These are phyloP conservation scores for Pheosia tremula DNA, from an alignment of 2,888 invertebrate genomes.

Conservation along the genomic window DNA sequence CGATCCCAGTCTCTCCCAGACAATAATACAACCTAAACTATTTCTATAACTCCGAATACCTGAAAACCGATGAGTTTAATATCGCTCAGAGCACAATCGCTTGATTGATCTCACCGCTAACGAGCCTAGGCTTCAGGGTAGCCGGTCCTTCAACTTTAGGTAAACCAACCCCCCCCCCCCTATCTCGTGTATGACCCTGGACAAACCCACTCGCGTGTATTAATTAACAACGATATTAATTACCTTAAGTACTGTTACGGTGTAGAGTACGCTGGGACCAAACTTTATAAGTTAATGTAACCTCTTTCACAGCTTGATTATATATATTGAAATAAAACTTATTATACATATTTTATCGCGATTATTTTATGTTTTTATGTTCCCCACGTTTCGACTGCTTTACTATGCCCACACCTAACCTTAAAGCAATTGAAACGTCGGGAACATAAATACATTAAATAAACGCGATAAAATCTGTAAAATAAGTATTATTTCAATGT, in stretches of 20 bases:
- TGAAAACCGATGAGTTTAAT: not conserved
- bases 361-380: too few species aligned
- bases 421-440: too few species aligned
- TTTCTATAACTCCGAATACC: not conserved
- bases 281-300: too few species aligned
- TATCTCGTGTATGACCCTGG: not conserved
- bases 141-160: not conserved
- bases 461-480: too few species aligned
- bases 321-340: too few species aligned
- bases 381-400: too few species aligned
- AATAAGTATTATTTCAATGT: too few species aligned
- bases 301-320: too few species aligned
- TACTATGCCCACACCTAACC: too few species aligned
- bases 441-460: too few species aligned
- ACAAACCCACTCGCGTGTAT: not conserved
- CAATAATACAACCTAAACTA: not conserved
- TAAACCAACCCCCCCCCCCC: not conserved
- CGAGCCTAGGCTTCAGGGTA: not conserved
- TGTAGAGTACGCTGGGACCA: not conserved
- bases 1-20: not conserved
- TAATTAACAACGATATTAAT: constrained; percentile 1
- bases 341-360: too few species aligned
- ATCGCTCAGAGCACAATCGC: not conserved
- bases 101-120: constrained; percentile 1
- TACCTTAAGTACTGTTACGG: not conserved